Conservation (phyloP, 1,140 invertebrate genomes). For the Bombus waltoni region DNA sequence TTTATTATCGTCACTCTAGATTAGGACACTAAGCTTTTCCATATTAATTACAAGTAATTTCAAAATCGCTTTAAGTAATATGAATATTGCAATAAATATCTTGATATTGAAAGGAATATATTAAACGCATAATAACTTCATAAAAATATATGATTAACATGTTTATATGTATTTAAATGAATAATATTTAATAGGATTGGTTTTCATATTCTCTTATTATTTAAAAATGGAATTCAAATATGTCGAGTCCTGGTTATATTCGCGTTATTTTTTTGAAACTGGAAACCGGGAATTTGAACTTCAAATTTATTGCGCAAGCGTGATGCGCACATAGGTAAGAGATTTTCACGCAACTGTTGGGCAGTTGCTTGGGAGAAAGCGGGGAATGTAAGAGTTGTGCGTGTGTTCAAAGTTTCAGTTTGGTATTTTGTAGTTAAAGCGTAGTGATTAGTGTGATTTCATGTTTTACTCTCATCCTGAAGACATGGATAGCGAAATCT, state of each 20-base stretch:
- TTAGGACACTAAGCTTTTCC: neutral
- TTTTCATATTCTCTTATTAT: neutral
- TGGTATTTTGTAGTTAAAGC: neutral
- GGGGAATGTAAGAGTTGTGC: neutral
- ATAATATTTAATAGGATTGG: neutral
- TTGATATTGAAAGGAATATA: neutral
- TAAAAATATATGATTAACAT: neutral
- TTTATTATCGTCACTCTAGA: neutral
- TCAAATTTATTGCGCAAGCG: constrained; percentile 11
- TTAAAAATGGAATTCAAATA: neutral
- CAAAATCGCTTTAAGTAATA: neutral
- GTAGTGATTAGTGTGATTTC: neutral
- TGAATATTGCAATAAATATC: neutral
- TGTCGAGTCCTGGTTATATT: neutral
- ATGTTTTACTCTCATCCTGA: too few species aligned
- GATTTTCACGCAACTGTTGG: neutral
- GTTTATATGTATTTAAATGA: neutral
- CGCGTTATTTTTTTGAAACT: neutral
- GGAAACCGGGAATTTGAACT: neutral
- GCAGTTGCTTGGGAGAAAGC: neutral
- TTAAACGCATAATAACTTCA: neutral
- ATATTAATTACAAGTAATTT: neutral
- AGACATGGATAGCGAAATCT: neutral
- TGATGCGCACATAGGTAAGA: too few species aligned
- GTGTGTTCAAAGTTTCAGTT: neutral